Evolutionary conservation across 2,888 invertebrate genomes (phyloP), one percentile per base, ranked within the genome.

Genomic region (Tenthredo mesomela): DNA sequence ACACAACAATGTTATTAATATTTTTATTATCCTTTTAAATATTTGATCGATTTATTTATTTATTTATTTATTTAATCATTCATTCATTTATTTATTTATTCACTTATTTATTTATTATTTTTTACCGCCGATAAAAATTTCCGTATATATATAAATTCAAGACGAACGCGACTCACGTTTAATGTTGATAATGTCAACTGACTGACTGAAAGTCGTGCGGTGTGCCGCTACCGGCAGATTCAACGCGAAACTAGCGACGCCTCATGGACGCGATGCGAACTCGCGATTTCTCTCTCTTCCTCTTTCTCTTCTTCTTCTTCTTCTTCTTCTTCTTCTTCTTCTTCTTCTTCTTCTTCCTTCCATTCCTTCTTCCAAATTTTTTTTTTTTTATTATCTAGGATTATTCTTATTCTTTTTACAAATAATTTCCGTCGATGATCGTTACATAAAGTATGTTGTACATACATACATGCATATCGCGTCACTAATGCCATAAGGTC

Each of bases 241-340:
- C 43, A 82, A 65, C 40, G 65, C 82, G 82, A 37, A 9, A 4
- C 9, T 29, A 43, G 82, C 82, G 82, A 47, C 82, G 82, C 33
- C 47, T 33, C 67, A 18, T 9, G 82, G 82, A 67, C 37, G 43
- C 67, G 29, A 43, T 67, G 65, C 65, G 43, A 82, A 82, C 43
- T 67, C 29, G 12, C 7, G 7, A 67, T 29, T 21, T 10, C 37
- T 58, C 37, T 40, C 12, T 18, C 70, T n/a, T n/a, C 61, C 73
- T 25, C 43, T 29, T 29, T 67, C 84, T 61, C 54, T 58, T 18
- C 18, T 50, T 50, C 47, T 50, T 15, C 15, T 4, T 2, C 47
- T 47, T 15, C 6, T 6, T 37, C n/a, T 21, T 10, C 37, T 58
- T 21, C 21, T 6, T 18, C 70, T n/a, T n/a, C 61, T 71, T 25